Evolutionary conservation across 2,888 invertebrate genomes (phyloP).

Genomic region (Euplagia quadripunctaria): DNA sequence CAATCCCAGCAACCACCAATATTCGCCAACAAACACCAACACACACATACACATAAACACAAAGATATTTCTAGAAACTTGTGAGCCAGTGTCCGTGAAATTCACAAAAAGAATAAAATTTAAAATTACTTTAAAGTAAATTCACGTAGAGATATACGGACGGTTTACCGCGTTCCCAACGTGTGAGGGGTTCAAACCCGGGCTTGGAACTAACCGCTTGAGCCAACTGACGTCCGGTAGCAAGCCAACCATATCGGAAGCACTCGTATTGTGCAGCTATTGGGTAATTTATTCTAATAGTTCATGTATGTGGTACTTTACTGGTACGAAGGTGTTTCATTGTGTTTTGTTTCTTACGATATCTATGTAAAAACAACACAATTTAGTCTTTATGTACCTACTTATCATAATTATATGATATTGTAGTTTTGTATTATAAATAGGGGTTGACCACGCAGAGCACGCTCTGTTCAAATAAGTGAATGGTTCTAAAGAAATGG

Average conservation of each 20-base stretch:
- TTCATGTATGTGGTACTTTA: constrained; percentile 38
- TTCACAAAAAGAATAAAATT: constrained; percentile 38
- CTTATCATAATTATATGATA: background rate
- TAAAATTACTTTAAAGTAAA: constrained; percentile 38
- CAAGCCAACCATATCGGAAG: constrained; percentile 81
- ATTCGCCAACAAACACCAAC: constrained; percentile 32
- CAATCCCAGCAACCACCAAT: constrained; percentile 20
- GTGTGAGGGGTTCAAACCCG: constrained; percentile 84
- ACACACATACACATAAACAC: constrained; percentile 29
- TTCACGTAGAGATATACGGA: constrained; percentile 35
- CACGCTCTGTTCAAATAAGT: no score
- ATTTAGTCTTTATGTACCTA: background rate
- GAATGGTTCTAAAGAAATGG: no score
- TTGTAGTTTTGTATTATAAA: no score
- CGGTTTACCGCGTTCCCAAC: constrained; percentile 55
- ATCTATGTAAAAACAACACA: background rate
- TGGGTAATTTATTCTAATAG: constrained; percentile 74
- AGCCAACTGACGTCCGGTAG: constrained; percentile 81
- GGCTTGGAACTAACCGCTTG: constrained; percentile 78
- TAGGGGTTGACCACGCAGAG: no score
- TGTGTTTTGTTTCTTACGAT: background rate
- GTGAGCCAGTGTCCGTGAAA: constrained; percentile 37
- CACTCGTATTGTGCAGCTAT: constrained; percentile 75
- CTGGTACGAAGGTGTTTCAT: constrained; percentile 11
- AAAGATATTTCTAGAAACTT: constrained; percentile 24